Evolutionary conservation across 37 sponge, comb jelly and placozoan species (phyloP), one percentile per base, ranked within the genome.

Genomic region (Eunapius fragilis): DNA sequence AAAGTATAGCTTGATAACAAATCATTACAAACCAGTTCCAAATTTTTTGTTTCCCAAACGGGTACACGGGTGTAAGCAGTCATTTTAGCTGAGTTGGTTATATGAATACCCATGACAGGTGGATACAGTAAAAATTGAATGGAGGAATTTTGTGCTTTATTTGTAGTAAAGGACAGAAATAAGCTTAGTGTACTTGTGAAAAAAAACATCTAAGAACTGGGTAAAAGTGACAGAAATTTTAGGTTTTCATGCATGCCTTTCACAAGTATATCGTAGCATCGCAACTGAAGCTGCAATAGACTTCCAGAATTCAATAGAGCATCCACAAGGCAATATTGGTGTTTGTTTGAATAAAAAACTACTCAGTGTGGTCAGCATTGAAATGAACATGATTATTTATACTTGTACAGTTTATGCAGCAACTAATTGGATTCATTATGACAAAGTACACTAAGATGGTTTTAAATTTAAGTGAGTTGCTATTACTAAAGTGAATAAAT

Each of bases 61-160:
- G 31, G 22, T 26, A 50, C 7, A 70, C 70, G 84, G 79, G 49
- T 88, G 88, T 75, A 82, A 88, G 27, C 67, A 81, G 67, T 48
- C 37, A 33, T 90, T 90, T 86, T 78, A 80, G 82, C 69, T 38
- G 19, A 70, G 37, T 33, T 90, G 86, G 91, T 50, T 90, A 23
- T 37, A 68, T 26, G 47, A 81, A 36, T 80, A 86, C 37, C 81
- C 81, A 36, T 87, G 77, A 82, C 82, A 81, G 31, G 86, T 80
- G 17, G n/a, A n/a, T 85, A 89, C 68, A 89, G 90, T 36, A 78
- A 68, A 41, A 14, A 35, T 19, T 85, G 70, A 77, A 85, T 85
- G 85, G 69, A 50, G 77, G 77, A 37, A 26, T 77, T 27, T 67
- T 80, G 69, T 80, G 81, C 78, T 49, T 70, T 85, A 37, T 85